These are phyloP conservation scores for Mixornis gularis DNA, from an alignment of 2,113 vertebrate genomes.

Conservation along the genomic window DNA sequence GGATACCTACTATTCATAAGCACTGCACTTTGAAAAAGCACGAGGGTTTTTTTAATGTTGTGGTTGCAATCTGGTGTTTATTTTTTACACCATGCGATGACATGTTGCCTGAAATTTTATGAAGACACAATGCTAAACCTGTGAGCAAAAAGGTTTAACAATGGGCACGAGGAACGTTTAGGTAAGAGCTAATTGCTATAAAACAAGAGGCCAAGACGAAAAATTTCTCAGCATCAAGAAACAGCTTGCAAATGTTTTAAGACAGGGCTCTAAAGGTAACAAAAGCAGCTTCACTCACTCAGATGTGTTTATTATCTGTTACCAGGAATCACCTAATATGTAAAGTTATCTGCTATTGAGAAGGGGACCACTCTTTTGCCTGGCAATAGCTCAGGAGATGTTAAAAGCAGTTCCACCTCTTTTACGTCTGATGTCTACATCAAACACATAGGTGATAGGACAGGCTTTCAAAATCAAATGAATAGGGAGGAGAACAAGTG, in stretches of 20 bases:
- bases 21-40: not conserved
- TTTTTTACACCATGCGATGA: constrained; percentile 38
- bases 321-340: not conserved
- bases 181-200: constrained; percentile 1
- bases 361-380: not conserved
- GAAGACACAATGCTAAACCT: constrained; percentile 12
- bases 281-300: not conserved
- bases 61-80: constrained; percentile 60
- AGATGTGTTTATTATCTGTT: constrained; percentile 8
- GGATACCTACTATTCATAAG: constrained; percentile 18
- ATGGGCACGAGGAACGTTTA: not conserved
- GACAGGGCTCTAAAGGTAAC: not conserved
- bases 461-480: constrained; percentile 58
- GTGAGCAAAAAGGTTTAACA: constrained; percentile 23
- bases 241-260: not conserved
- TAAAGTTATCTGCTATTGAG: not conserved
- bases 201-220: not conserved
- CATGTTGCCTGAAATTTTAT: constrained; percentile 43
- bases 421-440: constrained; percentile 54
- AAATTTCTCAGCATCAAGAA: not conserved
- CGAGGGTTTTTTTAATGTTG: not conserved
- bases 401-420: constrained; percentile 34
- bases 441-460: constrained; percentile 18
- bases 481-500: constrained; percentile 47
- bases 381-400: constrained; percentile 15